Percentiles rank a stretch among this genome's conserved stretches.
Evolutionary conservation across 1,140 invertebrate species (phyloP).

Genomic region (Araneus ventricosus): DNA sequence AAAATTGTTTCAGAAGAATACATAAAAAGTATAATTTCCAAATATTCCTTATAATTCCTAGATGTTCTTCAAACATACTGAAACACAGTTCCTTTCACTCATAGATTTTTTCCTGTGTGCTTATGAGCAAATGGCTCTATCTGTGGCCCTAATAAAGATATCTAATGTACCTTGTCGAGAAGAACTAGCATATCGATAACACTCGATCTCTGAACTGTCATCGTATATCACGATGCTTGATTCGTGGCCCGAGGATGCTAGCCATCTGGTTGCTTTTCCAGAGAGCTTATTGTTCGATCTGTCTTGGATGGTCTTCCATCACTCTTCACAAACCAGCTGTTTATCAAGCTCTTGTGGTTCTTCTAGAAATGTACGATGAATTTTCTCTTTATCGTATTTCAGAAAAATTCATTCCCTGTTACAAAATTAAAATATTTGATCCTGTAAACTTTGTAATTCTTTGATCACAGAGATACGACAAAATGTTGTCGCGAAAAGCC

Average conservation of each 20-base stretch:
- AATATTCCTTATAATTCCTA: too few species aligned
- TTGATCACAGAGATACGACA: too few species aligned
- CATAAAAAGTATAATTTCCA: too few species aligned
- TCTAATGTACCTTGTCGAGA: not conserved
- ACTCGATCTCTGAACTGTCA: slow-evolving; percentile 40
- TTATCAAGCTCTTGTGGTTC: not conserved
- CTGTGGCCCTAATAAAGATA: not conserved
- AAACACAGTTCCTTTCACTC: too few species aligned
- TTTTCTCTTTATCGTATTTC: too few species aligned
- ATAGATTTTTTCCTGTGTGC: too few species aligned
- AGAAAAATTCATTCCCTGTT: too few species aligned
- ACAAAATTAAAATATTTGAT: too few species aligned
- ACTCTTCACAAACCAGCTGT: not conserved
- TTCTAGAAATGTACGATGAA: not conserved
- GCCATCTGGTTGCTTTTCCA: not conserved
- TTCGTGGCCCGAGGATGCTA: not conserved
- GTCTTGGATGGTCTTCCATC: not conserved
- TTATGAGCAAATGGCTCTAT: not conserved
- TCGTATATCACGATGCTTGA: slow-evolving; percentile 42
- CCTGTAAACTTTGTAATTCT: too few species aligned
- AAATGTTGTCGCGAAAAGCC: too few species aligned
- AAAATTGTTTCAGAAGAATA: too few species aligned
- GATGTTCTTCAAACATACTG: too few species aligned
- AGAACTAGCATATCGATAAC: not conserved
- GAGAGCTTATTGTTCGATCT: not conserved